Evolutionary conservation across 2,888 invertebrate genomes (phyloP).

Genomic region (Thalpophila matura): DNA sequence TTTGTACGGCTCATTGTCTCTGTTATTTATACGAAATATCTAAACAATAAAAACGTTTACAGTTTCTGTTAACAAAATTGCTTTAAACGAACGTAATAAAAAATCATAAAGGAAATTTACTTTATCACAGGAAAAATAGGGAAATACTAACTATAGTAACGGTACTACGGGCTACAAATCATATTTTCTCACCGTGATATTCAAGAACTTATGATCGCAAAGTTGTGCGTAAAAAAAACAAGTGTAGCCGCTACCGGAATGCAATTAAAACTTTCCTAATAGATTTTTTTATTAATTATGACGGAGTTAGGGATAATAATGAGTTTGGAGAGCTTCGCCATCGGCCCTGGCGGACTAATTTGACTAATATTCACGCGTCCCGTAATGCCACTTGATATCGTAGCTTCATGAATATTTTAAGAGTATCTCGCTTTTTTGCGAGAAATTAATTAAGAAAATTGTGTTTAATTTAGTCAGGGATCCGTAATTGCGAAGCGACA

Average conservation of each 20-base stretch:
- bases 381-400: conserved; percentile 60
- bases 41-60: no score
- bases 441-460: conserved; percentile 54
- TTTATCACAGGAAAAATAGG: background rate
- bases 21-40: no score
- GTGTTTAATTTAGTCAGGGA: conserved; percentile 34
- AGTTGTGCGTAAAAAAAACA: conserved; percentile 43
- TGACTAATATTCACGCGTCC: conserved; percentile 62
- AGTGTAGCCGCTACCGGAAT: conserved; percentile 47
- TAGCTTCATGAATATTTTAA: conserved; percentile 65
- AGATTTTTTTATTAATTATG: conserved; percentile 68
- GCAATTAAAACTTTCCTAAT: conserved; percentile 71
- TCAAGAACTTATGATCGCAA: conserved; percentile 37
- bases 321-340: conserved; percentile 53
- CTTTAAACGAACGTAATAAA: no score
- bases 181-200: conserved; percentile 20
- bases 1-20: no score
- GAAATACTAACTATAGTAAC: background rate
- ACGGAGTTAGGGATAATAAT: conserved; percentile 53
- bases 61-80: no score
- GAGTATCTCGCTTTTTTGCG: conserved; percentile 44
- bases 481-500: conserved; percentile 36
- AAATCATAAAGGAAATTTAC: background rate
- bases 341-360: conserved; percentile 58
- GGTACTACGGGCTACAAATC: background rate